These are phyloP conservation scores for Melanargia galathea DNA, from an alignment of 2,888 invertebrate species.

Conservation along the genomic window DNA sequence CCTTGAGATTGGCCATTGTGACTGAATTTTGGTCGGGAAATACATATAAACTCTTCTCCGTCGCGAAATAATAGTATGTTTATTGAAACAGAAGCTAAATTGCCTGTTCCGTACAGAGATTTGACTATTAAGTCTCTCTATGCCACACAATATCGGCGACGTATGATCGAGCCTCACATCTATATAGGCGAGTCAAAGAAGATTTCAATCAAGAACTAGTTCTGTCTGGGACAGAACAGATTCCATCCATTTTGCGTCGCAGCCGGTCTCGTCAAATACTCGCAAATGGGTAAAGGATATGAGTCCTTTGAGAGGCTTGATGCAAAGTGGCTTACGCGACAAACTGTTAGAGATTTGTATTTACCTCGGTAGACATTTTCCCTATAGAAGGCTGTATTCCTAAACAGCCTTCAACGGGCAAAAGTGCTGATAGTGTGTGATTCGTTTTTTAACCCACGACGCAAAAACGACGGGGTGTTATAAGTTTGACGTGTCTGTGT, in stretches of 20 bases:
- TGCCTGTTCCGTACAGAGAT: no score
- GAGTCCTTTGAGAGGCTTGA: constrained; percentile 49
- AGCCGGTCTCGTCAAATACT: constrained; percentile 46
- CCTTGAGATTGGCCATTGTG: no score
- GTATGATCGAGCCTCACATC: neutral
- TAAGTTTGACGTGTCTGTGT: no score
- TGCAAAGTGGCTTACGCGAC: constrained; percentile 24
- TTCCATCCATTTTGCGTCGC: constrained; percentile 50
- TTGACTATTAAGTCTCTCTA: no score
- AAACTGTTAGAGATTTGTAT: constrained; percentile 7
- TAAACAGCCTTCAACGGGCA: neutral
- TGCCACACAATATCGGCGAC: neutral
- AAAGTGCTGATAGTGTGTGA: neutral
- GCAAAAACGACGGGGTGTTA: no score
- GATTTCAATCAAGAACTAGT: constrained; percentile 38
- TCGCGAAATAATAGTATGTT: no score
- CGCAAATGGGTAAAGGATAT: constrained; percentile 49
- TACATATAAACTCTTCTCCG: no score
- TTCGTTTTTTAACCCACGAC: no score
- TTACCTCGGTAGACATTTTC: neutral
- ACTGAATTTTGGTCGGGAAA: no score
- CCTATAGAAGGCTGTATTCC: neutral
- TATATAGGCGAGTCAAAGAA: constrained; percentile 23
- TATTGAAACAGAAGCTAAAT: no score
- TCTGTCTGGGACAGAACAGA: constrained; percentile 52